Base-by-base conservation (phyloP, 2,888 invertebrate genomes). In the Micropterix aruncella region DNA sequence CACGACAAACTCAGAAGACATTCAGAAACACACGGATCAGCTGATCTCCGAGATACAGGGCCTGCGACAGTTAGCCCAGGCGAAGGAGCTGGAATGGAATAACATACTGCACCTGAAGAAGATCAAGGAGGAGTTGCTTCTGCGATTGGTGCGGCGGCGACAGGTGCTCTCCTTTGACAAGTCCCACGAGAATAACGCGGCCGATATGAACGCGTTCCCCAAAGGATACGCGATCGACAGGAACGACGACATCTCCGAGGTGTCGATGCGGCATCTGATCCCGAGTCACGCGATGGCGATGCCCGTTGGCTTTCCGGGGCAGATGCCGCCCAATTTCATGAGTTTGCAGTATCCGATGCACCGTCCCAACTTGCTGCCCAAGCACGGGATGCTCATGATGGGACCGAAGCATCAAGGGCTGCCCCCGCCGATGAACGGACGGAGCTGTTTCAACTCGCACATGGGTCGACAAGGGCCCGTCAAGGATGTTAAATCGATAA, bases 61-160 rank as follows among this genome's bases (percentile, higher is more conserved):
- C 0, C 62, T 90, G 47, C 73, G 82, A 50, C 83, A 82, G 53
- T 65, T 88, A 42, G 81, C 88, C 1, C 76, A 78, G 54, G 79
- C 82, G 55, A 90, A 90, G 59, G 91, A 91, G 64, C 75, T 80
- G 53, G 90, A 91, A 60, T 87, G 88, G 84, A 88, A 90, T 59
- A 82, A 84, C 47, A 80, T 91, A 44, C 60, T 90, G 12, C 82
- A 86, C 55, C 66, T 88, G 51, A 85, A 85, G 58, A 88, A 88
- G 59, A 74, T 89, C 2, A 90, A 91, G 64, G 87, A 90, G 56
- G 89, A 90, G 57, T 76, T 88, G 16, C 65, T 84, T 42, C 64
- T 83, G 4, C 69, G 89, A 51, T 63, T 90, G 27, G 70, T 83
- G 46, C 72, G 88, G 47, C 75, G 78, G 52, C 77, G 80, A 54